A percentile compares a stretch with the other conserved stretches of the same genome.
These are phyloP conservation scores for Nephrotoma guestfalica DNA, from an alignment of 2,888 invertebrate genomes.

Conservation along the genomic window DNA sequence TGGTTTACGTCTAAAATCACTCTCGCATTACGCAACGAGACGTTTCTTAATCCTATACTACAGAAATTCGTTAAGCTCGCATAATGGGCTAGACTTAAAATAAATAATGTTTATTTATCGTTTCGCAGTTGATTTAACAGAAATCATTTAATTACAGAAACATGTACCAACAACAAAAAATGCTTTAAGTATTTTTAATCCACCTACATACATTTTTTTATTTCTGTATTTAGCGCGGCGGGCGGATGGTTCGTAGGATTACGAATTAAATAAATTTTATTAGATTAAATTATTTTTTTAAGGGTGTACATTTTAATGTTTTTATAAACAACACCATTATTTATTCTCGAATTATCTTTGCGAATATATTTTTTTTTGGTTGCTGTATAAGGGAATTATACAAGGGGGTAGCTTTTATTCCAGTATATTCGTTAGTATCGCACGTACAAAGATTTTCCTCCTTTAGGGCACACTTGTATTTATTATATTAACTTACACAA, in stretches of 20 bases:
- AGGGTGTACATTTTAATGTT: not conserved
- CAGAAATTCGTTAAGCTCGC: not conserved
- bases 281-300: not conserved
- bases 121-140: not conserved
- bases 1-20: too few relatives aligned
- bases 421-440: not conserved
- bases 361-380: not conserved
- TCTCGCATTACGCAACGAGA: too few relatives aligned
- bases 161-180: not conserved
- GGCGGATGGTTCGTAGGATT: not conserved
- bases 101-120: not conserved
- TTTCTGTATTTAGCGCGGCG: not conserved
- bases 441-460: not conserved
- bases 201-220: not conserved
- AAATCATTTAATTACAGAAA: not conserved
- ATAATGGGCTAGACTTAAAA: not conserved
- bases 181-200: not conserved
- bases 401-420: not conserved
- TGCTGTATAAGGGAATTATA: not conserved
- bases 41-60: too few relatives aligned
- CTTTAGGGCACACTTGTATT: not conserved
- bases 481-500: not conserved
- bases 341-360: slow-evolving; percentile 1
- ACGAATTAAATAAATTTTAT: not conserved
- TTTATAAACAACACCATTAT: slow-evolving; percentile 1